Percentiles rank a stretch among this genome's conserved stretches.
These are phyloP conservation scores for Nemopilema nomurai DNA, from an alignment of 30 jellyfish, hydroid and myxozoan species.

Conservation along the genomic window DNA sequence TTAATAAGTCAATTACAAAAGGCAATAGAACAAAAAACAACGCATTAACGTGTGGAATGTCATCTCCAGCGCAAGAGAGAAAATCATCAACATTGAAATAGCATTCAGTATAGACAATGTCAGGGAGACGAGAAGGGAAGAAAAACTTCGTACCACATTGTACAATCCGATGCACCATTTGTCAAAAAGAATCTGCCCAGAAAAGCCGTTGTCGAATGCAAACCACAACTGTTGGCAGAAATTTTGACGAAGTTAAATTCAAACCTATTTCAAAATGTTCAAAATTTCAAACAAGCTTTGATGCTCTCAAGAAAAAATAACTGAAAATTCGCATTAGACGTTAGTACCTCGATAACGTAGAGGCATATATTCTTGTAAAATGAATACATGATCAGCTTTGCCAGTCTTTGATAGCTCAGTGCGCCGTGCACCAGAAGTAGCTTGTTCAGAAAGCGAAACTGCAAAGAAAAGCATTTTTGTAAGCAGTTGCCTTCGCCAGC, in stretches of 20 bases:
- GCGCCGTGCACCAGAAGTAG: conserved; percentile 94
- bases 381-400: conserved; percentile 87
- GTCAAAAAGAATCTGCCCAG: conserved; percentile 94
- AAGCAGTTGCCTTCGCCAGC: not conserved
- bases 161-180: conserved; percentile 95
- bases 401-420: conserved; percentile 86
- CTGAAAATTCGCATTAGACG: too few species aligned
- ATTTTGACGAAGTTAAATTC: too few species aligned
- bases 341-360: conserved; percentile 94
- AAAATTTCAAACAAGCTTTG: too few species aligned
- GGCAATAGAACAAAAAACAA: too few species aligned
- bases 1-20: too few species aligned
- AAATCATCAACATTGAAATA: too few species aligned
- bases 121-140: too few species aligned
- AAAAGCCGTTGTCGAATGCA: conserved; percentile 88
- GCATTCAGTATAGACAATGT: too few species aligned
- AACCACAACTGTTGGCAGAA: conserved; percentile 76
- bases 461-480: not conserved
- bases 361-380: conserved; percentile 89
- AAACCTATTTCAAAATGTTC: too few species aligned
- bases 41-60: too few species aligned
- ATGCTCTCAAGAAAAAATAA: too few species aligned
- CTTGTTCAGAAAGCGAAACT: conserved; percentile 86
- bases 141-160: conserved; percentile 64
- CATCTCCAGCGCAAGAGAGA: too few species aligned